phyloP scores from a whole-genome alignment of 2,113 vertebrate genomes.

The Rousettus leschenaultii region DNA sequence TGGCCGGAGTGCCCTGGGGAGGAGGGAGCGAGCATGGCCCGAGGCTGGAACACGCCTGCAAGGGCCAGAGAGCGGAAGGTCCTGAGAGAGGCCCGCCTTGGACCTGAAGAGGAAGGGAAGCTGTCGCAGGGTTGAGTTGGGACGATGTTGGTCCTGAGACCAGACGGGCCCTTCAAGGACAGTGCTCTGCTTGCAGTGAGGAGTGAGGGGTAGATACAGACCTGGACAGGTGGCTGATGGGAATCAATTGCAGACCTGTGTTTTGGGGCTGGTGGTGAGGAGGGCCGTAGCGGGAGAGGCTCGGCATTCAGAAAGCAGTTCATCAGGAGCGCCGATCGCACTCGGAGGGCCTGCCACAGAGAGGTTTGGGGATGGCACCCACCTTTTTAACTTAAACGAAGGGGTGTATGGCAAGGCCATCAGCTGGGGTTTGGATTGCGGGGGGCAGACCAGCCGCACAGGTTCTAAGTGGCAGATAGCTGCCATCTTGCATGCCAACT shows the following conservation, averaged over 20 bases:
- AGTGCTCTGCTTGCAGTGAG: neutral
- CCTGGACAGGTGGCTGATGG: too few species aligned
- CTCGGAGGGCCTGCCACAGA: neutral
- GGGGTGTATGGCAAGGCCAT: neutral
- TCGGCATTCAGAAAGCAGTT: neutral
- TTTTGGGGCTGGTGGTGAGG: neutral
- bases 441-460: neutral
- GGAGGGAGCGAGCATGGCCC: neutral
- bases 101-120: neutral
- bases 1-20: too few species aligned
- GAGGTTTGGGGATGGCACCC: neutral
- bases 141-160: neutral
- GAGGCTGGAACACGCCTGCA: neutral
- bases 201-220: neutral
- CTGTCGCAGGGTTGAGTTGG: neutral
- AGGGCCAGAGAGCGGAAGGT: neutral
- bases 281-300: too few species aligned
- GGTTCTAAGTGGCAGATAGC: neutral
- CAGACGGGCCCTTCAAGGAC: neutral
- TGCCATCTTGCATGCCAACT: neutral
- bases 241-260: neutral
- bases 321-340: neutral
- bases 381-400: neutral
- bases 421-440: neutral
- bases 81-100: neutral